A percentile compares a stretch with the other conserved stretches of the same genome.
Conservation (phyloP, 2,113 vertebrate species). For the Anolis carolinensis region DNA sequence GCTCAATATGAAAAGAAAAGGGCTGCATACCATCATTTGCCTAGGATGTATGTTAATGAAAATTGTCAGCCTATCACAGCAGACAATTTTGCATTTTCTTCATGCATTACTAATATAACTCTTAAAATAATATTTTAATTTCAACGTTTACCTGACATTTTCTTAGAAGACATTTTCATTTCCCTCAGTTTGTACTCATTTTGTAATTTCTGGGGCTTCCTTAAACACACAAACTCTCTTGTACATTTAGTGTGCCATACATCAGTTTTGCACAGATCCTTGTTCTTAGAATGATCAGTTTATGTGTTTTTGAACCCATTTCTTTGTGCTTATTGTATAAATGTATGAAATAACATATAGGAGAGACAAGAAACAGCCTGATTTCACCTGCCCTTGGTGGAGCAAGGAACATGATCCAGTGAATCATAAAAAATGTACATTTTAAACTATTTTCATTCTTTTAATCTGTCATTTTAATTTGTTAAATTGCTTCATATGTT, state of each 20-base stretch:
- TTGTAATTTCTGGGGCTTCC: not conserved
- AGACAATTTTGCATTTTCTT: conserved; percentile 2
- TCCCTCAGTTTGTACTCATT: not conserved
- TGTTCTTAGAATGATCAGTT: not conserved
- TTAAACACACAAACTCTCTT: not conserved
- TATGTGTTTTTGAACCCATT: no score
- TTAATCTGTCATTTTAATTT: no score
- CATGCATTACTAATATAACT: not conserved
- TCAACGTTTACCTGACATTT: not conserved
- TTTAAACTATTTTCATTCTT: no score
- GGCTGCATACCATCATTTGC: not conserved
- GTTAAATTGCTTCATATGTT: no score
- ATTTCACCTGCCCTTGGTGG: not conserved
- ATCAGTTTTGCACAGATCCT: not conserved
- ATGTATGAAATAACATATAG: not conserved
- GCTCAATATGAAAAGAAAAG: conserved; percentile 14
- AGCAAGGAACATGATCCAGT: not conserved
- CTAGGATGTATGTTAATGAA: not conserved
- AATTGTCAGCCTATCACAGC: not conserved
- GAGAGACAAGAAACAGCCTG: not conserved
- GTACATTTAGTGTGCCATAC: not conserved
- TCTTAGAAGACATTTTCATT: not conserved
- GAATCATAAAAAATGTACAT: not conserved
- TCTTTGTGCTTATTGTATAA: no score
- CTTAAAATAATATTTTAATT: not conserved